Percentiles rank a stretch among this genome's conserved stretches.
Evolutionary conservation across 2,888 invertebrate species (phyloP).

Genomic region (Heliconius hortense): DNA sequence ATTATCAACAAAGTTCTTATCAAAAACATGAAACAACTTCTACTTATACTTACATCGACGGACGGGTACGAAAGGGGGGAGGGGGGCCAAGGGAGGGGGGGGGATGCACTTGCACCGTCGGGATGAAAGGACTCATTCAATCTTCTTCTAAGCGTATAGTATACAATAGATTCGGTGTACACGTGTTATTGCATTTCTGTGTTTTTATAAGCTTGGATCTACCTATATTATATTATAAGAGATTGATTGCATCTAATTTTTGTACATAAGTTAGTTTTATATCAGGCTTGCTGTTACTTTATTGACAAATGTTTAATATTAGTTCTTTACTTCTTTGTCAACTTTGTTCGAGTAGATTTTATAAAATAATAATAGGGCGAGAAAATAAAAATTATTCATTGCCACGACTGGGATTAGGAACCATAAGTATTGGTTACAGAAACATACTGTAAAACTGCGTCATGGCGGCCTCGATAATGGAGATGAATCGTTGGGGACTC

Average conservation of each 20-base stretch:
- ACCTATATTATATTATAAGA: not conserved
- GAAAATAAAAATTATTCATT: too few species aligned
- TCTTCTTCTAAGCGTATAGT: constrained; percentile 16
- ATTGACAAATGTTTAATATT: too few species aligned
- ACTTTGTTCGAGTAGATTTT: too few species aligned
- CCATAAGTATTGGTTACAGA: too few species aligned
- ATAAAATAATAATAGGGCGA: too few species aligned
- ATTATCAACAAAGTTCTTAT: not conserved
- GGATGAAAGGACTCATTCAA: constrained; percentile 49
- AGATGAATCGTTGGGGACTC: too few species aligned
- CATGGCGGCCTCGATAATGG: too few species aligned
- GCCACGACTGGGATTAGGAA: too few species aligned
- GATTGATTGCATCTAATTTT: not conserved
- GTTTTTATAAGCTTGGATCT: not conserved
- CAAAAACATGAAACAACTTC: not conserved
- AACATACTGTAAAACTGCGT: too few species aligned
- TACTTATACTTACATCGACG: constrained; percentile 21
- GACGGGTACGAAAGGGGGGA: constrained; percentile 32
- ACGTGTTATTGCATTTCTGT: constrained; percentile 16
- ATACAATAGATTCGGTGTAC: constrained; percentile 26
- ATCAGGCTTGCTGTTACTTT: not conserved
- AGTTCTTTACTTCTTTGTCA: too few species aligned
- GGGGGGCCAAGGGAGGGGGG: constrained; percentile 36
- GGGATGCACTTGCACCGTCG: constrained; percentile 61
- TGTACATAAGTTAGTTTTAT: not conserved